Evolutionary conservation across 1,140 invertebrate genomes (phyloP).

Genomic region (Globodera rostochiensis): DNA sequence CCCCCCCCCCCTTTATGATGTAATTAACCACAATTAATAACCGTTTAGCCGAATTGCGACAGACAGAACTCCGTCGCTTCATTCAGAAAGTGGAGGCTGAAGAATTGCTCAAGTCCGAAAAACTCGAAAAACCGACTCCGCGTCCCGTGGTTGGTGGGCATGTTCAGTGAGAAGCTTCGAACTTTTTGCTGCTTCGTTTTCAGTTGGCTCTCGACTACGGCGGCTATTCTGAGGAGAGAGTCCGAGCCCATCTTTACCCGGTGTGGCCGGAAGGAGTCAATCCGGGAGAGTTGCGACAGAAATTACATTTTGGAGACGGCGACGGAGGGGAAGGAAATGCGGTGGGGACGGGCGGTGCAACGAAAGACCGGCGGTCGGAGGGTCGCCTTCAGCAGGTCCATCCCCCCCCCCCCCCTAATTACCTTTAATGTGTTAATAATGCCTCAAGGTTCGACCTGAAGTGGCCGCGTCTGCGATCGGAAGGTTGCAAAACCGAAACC

Average conservation of each 20-base stretch:
- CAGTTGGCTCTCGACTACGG: constrained; percentile 25
- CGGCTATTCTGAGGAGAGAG: constrained; percentile 17
- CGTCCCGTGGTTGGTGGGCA: neutral
- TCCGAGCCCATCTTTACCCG: constrained; percentile 6
- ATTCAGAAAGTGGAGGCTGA: constrained; percentile 13
- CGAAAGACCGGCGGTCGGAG: neutral
- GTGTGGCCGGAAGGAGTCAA: constrained; percentile 13
- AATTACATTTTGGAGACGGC: neutral
- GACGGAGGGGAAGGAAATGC: neutral
- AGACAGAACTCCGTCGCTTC: neutral
- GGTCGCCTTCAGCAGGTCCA: neutral
- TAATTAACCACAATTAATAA: neutral
- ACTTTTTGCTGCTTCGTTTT: too few relatives aligned
- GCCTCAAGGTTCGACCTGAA: neutral
- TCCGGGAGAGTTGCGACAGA: neutral
- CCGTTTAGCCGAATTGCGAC: constrained; percentile 26
- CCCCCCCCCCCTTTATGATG: neutral
- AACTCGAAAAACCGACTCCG: neutral
- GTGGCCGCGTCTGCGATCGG: neutral
- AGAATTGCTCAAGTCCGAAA: neutral
- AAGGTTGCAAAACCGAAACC: neutral
- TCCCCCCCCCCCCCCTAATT: too few relatives aligned
- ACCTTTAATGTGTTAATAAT: neutral
- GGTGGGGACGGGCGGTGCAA: neutral
- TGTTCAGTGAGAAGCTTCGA: neutral